Base-by-base conservation (phyloP, 2,888 invertebrate species). In the Lasioglossum morio region DNA sequence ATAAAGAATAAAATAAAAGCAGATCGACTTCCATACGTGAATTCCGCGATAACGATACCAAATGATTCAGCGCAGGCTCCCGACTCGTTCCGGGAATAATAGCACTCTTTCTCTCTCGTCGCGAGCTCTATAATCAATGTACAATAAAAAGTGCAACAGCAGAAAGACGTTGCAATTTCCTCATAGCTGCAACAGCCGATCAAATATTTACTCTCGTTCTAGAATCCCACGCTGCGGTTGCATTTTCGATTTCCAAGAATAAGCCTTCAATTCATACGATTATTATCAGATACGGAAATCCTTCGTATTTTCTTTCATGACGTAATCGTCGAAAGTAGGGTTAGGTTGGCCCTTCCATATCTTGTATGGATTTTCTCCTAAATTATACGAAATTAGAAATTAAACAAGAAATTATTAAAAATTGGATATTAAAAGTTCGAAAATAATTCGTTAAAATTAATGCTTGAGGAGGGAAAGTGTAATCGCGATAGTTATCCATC, bases 161-260 rank as follows among this genome's bases (percentile, higher is more conserved):
- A 30, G 23, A 14, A 37, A 72, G 70, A 27, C 30, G 69, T 85
- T 77, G 72, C 34, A 79, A 46, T 86, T 86, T 86, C 81, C 81
- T 81, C 40, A 76, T 85, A 79, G 60, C 66, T 57, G 48, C 37
- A 66, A 86, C 66, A 48, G 69, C 16, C 72, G 14, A 57, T 76
- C 60, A 85, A 86, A 86, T 86, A 86, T 86, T 86, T 86, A 76
- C 75, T 73, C 75, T 46, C 34, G 48, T 74, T 85, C 48, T 40
- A 77, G 27, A 72, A 72, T 81, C 72, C 60, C n/a, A 74, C 57
- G 69, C 53, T 46, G 34, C 48, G 63, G 74, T 85, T 74, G 70
- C 12, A 37, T 57, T 77, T 34, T 4, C 60, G 63, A 48, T 81
- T 85, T 85, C 85, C 76, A 66, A 53, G 85, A 86, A 86, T 57